Conservation (phyloP, 35 echinoderm and acorn worm species). For the Strongylocentrotus purpuratus region DNA sequence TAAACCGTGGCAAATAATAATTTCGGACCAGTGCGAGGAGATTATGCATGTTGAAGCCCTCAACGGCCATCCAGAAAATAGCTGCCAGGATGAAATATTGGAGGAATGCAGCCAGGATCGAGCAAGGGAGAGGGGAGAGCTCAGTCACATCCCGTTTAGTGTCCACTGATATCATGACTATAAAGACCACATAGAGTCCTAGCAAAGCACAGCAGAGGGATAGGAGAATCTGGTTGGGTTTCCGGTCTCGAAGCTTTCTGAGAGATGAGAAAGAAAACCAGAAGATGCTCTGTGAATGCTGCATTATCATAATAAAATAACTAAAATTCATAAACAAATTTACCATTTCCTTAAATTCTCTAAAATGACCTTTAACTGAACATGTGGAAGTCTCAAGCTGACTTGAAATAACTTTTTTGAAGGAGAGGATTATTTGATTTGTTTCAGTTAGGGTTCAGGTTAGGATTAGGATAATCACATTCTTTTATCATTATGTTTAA, state of each 20-base stretch:
- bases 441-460: too few relatives aligned
- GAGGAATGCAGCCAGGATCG: conserved; percentile 53
- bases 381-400: too few relatives aligned
- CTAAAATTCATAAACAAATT: too few relatives aligned
- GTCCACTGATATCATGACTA: background rate
- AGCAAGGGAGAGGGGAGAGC: background rate
- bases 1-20: conserved; percentile 46
- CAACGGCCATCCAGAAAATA: conserved; percentile 68
- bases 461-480: too few relatives aligned
- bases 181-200: conserved; percentile 56
- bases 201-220: conserved; percentile 50
- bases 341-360: too few relatives aligned
- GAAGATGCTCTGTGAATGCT: too few relatives aligned
- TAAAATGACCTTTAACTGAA: too few relatives aligned
- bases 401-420: too few relatives aligned
- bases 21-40: conserved; percentile 65
- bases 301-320: too few relatives aligned
- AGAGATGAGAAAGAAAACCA: too few relatives aligned
- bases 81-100: conserved; percentile 67
- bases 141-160: background rate
- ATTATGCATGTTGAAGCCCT: conserved; percentile 63
- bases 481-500: too few relatives aligned
- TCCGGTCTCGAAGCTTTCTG: conserved; percentile 55
- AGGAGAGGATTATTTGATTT: too few relatives aligned
- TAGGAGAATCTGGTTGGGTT: conserved; percentile 62